phyloP scores from a whole-genome alignment of 2,888 invertebrate genomes.

The Mythimna ferrago region DNA sequence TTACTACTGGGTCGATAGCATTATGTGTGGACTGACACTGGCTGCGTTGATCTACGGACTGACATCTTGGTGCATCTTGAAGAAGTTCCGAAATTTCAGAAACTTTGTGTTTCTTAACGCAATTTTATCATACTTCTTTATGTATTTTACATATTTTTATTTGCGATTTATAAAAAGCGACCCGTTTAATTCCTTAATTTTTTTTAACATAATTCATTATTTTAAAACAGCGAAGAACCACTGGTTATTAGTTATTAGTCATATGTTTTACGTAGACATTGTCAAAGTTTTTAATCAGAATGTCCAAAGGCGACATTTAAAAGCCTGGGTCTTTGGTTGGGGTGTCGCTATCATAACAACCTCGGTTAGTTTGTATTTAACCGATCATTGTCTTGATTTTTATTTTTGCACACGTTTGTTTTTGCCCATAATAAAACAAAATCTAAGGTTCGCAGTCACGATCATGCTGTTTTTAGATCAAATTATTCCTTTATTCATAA shows the following conservation, averaged over 20 bases:
- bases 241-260: constrained; percentile 8
- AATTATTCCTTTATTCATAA: background rate
- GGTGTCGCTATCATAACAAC: background rate
- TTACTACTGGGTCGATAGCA: rapidly evolving
- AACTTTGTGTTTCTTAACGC: constrained; percentile 20
- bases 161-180: too few relatives aligned
- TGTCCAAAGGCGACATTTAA: background rate
- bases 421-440: too few relatives aligned
- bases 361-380: too few relatives aligned
- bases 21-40: background rate
- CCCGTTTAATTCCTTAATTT: too few relatives aligned
- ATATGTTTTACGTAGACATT: constrained; percentile 19
- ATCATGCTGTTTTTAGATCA: background rate
- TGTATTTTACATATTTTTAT: too few relatives aligned
- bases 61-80: constrained; percentile 14
- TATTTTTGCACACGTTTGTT: too few relatives aligned
- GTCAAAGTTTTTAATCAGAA: constrained; percentile 7
- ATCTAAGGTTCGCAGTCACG: too few relatives aligned
- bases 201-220: background rate
- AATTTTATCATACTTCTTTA: background rate
- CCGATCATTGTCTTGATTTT: too few relatives aligned
- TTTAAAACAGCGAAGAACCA: background rate
- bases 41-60: constrained; percentile 14
- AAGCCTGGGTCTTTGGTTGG: constrained; percentile 13
- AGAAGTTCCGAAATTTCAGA: constrained; percentile 8